phyloP scores from a whole-genome alignment of 2,113 vertebrate species.

The Sus scrofa region T2T-Sscrofa CM000823.6:66289501-66290000 shows the following conservation, averaged over 20 bases:
- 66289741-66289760: slow-evolving; percentile 78
- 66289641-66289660: background rate
- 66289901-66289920: slow-evolving; percentile 52
- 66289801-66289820: slow-evolving; percentile 65
- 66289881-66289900: background rate
- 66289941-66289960: background rate
- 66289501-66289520: too few species aligned
- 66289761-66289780: slow-evolving; percentile 67
- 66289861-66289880: background rate
- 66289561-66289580: background rate
- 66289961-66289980: slow-evolving; percentile 37
- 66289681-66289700: background rate
- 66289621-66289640: background rate
- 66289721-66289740: slow-evolving; percentile 25
- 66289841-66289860: background rate
- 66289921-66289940: background rate
- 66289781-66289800: background rate
- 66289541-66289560: background rate
- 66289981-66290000: background rate
- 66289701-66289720: background rate
- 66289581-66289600: background rate
- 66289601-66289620: background rate
- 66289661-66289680: background rate
- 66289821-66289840: slow-evolving; percentile 58
- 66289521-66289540: background rate